A percentile compares a stretch with the other conserved stretches of the same genome.
These are phyloP conservation scores for Drosophila busckii DNA, from an alignment of 1,140 invertebrate species.

Conservation along the genomic window DNA sequence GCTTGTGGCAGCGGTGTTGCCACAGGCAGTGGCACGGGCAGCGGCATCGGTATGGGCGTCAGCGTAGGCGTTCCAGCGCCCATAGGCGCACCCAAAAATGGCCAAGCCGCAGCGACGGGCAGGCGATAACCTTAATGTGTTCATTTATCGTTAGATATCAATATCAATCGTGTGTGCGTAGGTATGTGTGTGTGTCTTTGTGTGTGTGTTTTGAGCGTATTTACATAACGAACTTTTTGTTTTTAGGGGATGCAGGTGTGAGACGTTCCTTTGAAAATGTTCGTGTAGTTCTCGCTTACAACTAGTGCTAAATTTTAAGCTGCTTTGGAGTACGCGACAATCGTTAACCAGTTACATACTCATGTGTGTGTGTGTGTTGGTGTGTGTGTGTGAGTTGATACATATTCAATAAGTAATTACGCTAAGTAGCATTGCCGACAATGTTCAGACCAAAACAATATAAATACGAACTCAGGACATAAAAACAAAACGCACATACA, in stretches of 20 bases:
- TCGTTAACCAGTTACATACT: conserved; percentile 54
- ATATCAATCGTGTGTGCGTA: not conserved
- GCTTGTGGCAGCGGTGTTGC: conserved; percentile 78
- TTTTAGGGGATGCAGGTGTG: conserved; percentile 56
- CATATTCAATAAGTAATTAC: conserved; percentile 52
- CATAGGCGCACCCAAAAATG: conserved; percentile 79
- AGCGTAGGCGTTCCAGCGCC: conserved; percentile 80
- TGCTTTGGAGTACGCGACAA: conserved; percentile 50
- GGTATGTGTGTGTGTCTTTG: conserved; percentile 19
- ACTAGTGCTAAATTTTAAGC: conserved; percentile 66
- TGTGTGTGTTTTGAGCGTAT: conserved; percentile 34
- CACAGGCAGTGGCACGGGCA: conserved; percentile 36
- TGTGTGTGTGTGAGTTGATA: conserved; percentile 30
- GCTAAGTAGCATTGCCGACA: conserved; percentile 70
- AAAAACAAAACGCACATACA: conserved; percentile 65
- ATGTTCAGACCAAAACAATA: conserved; percentile 64
- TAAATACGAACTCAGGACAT: conserved; percentile 53
- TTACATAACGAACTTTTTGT: conserved; percentile 55
- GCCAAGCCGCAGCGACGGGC: conserved; percentile 79
- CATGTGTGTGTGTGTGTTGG: conserved; percentile 10
- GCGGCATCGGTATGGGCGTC: conserved; percentile 76
- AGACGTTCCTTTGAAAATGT: conserved; percentile 30
- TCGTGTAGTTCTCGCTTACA: conserved; percentile 39
- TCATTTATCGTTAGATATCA: conserved; percentile 36
- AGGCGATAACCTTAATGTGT: conserved; percentile 81